Base-by-base conservation (phyloP, 2,113 vertebrate genomes). In the Motacilla tschutschensis region DNA sequence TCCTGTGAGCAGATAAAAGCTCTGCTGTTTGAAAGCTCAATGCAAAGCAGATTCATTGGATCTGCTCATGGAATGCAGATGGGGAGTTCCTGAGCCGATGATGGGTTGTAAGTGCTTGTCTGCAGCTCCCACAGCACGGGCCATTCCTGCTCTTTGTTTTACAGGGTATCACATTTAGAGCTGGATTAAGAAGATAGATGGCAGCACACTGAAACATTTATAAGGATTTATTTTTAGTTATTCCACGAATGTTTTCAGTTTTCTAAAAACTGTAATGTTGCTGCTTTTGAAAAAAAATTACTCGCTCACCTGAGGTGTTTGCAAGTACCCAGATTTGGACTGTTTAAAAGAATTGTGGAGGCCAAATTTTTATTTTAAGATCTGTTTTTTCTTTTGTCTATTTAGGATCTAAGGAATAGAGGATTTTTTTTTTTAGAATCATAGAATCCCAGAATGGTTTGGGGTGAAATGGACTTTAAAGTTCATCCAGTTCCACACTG, bases 1-100 rank as follows among this genome's bases (percentile, higher is more conserved):
- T 91, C 62, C 79, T 76, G n/a, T 4, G 85, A 88, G 85, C 54
- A 78, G 90, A 89, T 93, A 72, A 93, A 87, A 94, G 85, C 83
- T 64, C 35, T 60, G 78, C 88, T 90, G 13, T 88, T 88, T 44
- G 35, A 64, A 57, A 75, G 66, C 78, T 81, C 41, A 11, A 0
- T 21, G 70, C 78, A 40, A 26, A 79, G 83, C 40, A 36, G 12
- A 62, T 64, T 84, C 66, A n/a, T 67, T 53, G 50, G 12, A 29
- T 51, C 14, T 1, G 15, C 40, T 83, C 3, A 6, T 44, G 79
- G 89, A 86, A 83, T 91, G 17, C 86, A 83, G 86, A 88, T 88
- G 80, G 58, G 48, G 57, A 75, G 84, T 48, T 89, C 69, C 35
- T n/a, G 91, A 80, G 79, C 51, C 82, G 59, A 70, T 79, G 46